Percentiles rank a stretch among this genome's conserved stretches.
phyloP scores from a whole-genome alignment of 2,797 vertebrate genomes.

The Myripristis jacobus region DNA sequence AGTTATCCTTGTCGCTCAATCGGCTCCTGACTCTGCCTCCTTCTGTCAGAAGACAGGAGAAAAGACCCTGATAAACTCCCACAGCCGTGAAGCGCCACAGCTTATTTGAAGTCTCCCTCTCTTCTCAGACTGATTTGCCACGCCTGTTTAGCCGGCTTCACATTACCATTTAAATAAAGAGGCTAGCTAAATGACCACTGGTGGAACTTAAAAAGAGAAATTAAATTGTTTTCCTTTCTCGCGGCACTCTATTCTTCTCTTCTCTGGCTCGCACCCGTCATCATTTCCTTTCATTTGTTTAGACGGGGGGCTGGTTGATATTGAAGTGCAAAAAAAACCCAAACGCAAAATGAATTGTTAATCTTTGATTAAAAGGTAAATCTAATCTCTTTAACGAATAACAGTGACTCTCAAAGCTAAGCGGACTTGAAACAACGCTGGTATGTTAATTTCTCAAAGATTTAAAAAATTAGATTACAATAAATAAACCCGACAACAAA shows the following conservation, averaged over 20 bases:
- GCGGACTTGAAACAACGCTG: slow-evolving; percentile 61
- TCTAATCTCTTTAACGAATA: slow-evolving; percentile 69
- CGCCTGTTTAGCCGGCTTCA: slow-evolving; percentile 72
- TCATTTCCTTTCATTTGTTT: slow-evolving; percentile 67
- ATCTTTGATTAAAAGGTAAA: slow-evolving; percentile 78
- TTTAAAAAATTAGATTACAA: slow-evolving; percentile 52
- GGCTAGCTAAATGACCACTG: slow-evolving; percentile 72
- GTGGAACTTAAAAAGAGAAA: slow-evolving; percentile 77
- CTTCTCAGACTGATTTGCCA: slow-evolving; percentile 69
- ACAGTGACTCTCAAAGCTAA: slow-evolving; percentile 60
- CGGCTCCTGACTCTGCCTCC: slow-evolving; percentile 66
- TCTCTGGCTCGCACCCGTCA: slow-evolving; percentile 55
- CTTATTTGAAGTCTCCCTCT: slow-evolving; percentile 70
- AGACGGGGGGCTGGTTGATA: slow-evolving; percentile 58
- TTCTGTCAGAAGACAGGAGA: slow-evolving; percentile 59
- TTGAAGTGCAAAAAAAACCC: slow-evolving; percentile 53
- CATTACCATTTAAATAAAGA: slow-evolving; percentile 84
- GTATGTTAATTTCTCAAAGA: slow-evolving; percentile 60
- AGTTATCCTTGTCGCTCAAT: slow-evolving; percentile 78
- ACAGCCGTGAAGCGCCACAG: slow-evolving; percentile 48
- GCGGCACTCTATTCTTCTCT: slow-evolving; percentile 61
- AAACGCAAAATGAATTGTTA: slow-evolving; percentile 65
- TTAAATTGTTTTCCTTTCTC: slow-evolving; percentile 74
- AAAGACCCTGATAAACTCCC: slow-evolving; percentile 72
- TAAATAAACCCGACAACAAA: slow-evolving; percentile 58